Conservation (phyloP, 2,797 vertebrate species). For the Macrochelys suwanniensis region DNA sequence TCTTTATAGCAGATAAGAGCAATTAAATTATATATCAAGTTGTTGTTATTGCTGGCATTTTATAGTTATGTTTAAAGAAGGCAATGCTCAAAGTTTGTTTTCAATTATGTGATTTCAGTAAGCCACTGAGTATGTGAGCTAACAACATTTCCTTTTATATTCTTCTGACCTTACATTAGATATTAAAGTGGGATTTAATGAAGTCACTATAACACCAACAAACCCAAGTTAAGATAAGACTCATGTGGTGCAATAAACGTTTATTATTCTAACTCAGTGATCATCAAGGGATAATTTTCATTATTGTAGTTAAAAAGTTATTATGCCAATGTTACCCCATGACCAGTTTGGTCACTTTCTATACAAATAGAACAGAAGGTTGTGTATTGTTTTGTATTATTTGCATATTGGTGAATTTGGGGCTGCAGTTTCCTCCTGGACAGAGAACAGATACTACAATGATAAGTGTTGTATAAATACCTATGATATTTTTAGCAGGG, state of each 20-base stretch:
- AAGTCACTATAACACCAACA: slow-evolving; percentile 11
- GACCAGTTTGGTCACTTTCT: not conserved
- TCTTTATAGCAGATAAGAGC: not conserved
- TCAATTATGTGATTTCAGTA: not conserved
- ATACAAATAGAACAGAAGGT: not conserved
- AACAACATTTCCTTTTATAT: not conserved
- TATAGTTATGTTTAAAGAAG: not conserved
- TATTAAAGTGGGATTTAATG: slow-evolving; percentile 25
- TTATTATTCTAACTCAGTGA: slow-evolving; percentile 1
- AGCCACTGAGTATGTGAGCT: not conserved
- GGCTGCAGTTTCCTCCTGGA: not conserved
- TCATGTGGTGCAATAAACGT: not conserved
- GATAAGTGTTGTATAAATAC: not conserved
- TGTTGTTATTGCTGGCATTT: not conserved
- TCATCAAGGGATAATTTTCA: slow-evolving; percentile 30
- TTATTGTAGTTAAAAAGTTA: slow-evolving; percentile 55
- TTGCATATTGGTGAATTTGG: not conserved
- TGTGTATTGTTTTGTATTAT: not conserved
- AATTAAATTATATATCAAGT: not conserved
- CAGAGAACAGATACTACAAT: not conserved
- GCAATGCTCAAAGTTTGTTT: not conserved
- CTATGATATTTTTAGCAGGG: not conserved
- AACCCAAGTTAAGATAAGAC: slow-evolving; percentile 50
- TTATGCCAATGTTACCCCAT: slow-evolving; percentile 39
- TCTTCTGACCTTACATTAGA: slow-evolving; percentile 43